Evolutionary conservation across 2,797 vertebrate species (phyloP), one percentile per base, ranked within the genome.

Genomic region (Chloroceryle amazona): DNA sequence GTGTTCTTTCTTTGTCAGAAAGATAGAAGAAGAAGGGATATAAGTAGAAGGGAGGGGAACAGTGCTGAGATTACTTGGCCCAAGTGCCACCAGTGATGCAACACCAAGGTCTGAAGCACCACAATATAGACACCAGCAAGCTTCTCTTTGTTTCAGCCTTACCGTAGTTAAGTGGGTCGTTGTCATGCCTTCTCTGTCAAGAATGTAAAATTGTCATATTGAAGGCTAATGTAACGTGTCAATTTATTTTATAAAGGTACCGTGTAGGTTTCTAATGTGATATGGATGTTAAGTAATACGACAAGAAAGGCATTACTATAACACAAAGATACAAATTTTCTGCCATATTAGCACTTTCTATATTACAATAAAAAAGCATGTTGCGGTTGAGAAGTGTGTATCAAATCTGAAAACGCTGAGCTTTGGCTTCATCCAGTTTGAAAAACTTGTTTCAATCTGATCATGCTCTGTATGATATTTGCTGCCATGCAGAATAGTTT

Each of bases 211-310:
- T 65, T 91, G 25, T 93, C 31, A 7, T 41, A 72, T 23, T 63
- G 66, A 93, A 70, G 73, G 66, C 61, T 86, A 93, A 93, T 37
- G 71, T 86, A 89, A 93, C 1, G 1, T 89, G 71, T 80, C 76
- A 86, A 81, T 95, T 93, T 92, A 93, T 96, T 96, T 96, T 95
- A 86, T 91, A 86, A 91, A 85, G 76, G 67, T 76, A 87, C 33
- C 2, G 0, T 93, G 58, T 78, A 94, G 63, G 29, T 46, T 81
- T 97, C 80, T 78, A 90, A 86, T 70, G 49, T 63, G 33, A 51
- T 70, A 65, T 14, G 93, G 35, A 46, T 91, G 9, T 81, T 91
- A 95, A 85, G 60, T 62, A 86, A 93, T 35, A 76, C 2, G 52
- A 94, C 57, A 18, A 84, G 84, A 92, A 97, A 94, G 29, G 14